Evolutionary conservation across 2,888 invertebrate species (phyloP).

Genomic region (Octonoba sinensis): DNA sequence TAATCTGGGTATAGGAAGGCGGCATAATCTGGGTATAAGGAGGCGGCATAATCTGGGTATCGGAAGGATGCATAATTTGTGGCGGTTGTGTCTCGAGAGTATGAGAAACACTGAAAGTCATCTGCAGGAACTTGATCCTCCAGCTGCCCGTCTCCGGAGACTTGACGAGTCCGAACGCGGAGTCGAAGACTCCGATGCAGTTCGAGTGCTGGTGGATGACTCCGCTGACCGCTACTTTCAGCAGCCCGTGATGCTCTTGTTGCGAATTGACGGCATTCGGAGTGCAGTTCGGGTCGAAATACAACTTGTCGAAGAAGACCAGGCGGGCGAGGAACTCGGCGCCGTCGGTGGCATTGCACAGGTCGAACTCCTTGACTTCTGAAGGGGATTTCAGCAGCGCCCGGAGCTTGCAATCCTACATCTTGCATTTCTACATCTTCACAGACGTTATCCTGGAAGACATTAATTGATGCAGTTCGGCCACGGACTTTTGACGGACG

Average conservation of each 20-base stretch:
- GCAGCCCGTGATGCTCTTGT: constrained; percentile 45
- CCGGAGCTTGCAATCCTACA: constrained; percentile 26
- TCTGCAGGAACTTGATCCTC: too few species aligned
- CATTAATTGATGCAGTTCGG: too few species aligned
- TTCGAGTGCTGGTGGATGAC: constrained; percentile 27
- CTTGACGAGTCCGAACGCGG: constrained; percentile 36
- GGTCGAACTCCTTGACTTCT: constrained; percentile 12
- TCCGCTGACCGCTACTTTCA: constrained; percentile 37
- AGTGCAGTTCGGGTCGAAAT: constrained; percentile 29
- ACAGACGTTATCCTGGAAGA: too few species aligned
- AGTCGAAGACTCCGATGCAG: constrained; percentile 50
- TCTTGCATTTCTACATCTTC: too few species aligned
- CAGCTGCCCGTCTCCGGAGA: too few species aligned
- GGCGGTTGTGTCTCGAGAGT: too few species aligned
- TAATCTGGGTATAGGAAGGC: too few species aligned
- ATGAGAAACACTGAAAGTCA: too few species aligned
- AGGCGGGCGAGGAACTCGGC: constrained; percentile 16
- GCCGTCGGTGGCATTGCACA: constrained; percentile 19
- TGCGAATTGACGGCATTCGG: constrained; percentile 19
- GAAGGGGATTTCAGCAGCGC: constrained; percentile 2
- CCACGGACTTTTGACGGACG: too few species aligned
- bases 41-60: too few species aligned
- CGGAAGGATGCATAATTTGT: too few species aligned
- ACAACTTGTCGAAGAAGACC: constrained; percentile 26
- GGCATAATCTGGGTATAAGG: too few species aligned